Conservation (phyloP, 2,888 invertebrate genomes). For the Sabellastarte sp. region DNA sequence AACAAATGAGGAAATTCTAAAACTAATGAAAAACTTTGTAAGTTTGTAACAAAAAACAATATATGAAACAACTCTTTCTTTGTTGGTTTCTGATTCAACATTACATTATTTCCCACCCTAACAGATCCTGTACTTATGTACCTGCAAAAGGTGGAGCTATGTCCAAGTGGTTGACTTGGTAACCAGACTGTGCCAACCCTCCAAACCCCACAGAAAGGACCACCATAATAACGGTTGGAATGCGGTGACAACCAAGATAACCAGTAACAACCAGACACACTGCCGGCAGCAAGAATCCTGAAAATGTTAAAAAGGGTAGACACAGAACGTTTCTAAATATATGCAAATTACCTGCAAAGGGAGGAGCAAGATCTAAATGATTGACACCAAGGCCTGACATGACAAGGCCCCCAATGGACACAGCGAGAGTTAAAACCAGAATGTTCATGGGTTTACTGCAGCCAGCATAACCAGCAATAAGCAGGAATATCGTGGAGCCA, state of each 20-base stretch:
- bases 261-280: constrained; percentile 80
- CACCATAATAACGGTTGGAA: constrained; percentile 33
- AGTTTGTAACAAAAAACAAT: too few relatives aligned
- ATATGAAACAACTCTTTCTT: too few relatives aligned
- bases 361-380: constrained; percentile 51
- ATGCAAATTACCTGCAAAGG: constrained; percentile 46
- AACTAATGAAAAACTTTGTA: too few relatives aligned
- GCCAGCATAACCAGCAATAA: too few relatives aligned
- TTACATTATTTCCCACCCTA: constrained; percentile 28
- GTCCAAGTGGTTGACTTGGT: constrained; percentile 50
- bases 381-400: constrained; percentile 44
- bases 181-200: constrained; percentile 35
- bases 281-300: constrained; percentile 73
- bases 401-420: constrained; percentile 33
- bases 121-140: constrained; percentile 27
- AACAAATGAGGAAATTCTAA: too few relatives aligned
- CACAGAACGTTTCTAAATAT: too few relatives aligned
- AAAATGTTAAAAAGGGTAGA: constrained; percentile 14
- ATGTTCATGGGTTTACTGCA: too few relatives aligned
- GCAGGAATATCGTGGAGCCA: too few relatives aligned
- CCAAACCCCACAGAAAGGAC: constrained; percentile 34
- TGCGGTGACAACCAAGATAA: constrained; percentile 62
- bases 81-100: too few relatives aligned
- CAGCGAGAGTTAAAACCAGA: too few relatives aligned
- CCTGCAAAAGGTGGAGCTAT: constrained; percentile 48